phyloP scores from a whole-genome alignment of 2,888 invertebrate genomes.

The Epirrhoe alternata region DNA sequence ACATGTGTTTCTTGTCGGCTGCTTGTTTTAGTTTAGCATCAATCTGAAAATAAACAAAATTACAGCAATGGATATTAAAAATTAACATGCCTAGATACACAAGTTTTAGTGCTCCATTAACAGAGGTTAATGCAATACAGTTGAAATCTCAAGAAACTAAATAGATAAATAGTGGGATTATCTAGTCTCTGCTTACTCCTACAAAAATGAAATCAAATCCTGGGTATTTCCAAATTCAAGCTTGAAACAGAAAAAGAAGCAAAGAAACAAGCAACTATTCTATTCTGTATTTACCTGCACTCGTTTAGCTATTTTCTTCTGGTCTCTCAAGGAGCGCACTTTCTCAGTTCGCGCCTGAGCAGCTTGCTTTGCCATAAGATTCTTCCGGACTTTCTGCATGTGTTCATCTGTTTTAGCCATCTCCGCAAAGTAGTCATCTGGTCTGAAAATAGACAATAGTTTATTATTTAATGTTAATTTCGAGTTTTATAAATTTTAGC shows the following conservation, averaged over 20 bases:
- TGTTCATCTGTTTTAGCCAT: slow-evolving; percentile 99
- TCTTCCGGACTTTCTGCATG: slow-evolving; percentile 97
- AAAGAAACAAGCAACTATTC: no score
- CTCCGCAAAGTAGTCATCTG: slow-evolving; percentile 99
- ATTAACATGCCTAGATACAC: no score
- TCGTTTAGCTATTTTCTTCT: slow-evolving; percentile 97
- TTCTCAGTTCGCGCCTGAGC: slow-evolving; percentile 95
- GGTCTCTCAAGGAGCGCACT: slow-evolving; percentile 94
- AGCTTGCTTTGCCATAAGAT: slow-evolving; percentile 92
- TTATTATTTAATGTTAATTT: no score
- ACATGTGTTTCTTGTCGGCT: slow-evolving; percentile 95
- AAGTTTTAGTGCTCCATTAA: no score
- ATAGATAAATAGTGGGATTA: no score
- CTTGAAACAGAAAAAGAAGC: no score
- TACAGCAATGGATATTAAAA: background rate
- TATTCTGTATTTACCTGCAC: slow-evolving; percentile 82
- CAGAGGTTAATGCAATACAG: no score
- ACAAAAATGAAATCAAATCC: no score
- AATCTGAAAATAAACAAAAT: slow-evolving; percentile 78
- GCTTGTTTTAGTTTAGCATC: slow-evolving; percentile 94
- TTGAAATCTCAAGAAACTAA: no score
- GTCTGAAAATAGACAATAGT: slow-evolving; percentile 76
- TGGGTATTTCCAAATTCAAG: no score
- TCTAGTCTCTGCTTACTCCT: no score
- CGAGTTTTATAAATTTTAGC: no score